These are phyloP conservation scores for Lingula anatina DNA, from an alignment of 2,888 invertebrate species.

Conservation along the genomic window DNA sequence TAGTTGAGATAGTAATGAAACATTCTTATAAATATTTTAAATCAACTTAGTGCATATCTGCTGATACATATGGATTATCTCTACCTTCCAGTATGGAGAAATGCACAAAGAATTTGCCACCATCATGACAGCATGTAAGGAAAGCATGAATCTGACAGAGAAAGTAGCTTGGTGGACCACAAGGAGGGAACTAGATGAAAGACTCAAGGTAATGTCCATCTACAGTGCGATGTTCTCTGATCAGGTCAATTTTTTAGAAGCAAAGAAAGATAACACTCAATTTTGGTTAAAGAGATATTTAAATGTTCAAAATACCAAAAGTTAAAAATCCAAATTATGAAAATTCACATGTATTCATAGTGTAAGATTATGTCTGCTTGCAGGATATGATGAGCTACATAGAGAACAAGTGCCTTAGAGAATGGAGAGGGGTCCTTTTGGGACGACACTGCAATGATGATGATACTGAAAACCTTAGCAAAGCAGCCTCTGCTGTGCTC, in stretches of 20 bases:
- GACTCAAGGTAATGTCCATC: constrained; percentile 10
- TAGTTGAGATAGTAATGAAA: too few species aligned
- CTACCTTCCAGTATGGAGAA: too few species aligned
- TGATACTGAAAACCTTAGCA: background rate
- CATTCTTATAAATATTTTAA: too few species aligned
- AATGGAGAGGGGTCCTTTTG: background rate
- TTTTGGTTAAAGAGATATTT: too few species aligned
- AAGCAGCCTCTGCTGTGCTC: background rate
- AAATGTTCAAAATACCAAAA: too few species aligned
- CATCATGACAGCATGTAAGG: constrained; percentile 7
- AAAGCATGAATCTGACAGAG: constrained; percentile 10
- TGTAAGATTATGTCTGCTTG: too few species aligned
- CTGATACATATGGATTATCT: too few species aligned
- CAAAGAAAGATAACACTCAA: too few species aligned
- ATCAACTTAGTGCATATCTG: too few species aligned
- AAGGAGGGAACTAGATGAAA: constrained; percentile 9
- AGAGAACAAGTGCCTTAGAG: background rate
- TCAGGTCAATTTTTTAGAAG: background rate
- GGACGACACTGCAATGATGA: background rate
- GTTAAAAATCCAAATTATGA: too few species aligned
- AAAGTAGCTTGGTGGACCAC: constrained; percentile 13
- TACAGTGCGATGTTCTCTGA: background rate
- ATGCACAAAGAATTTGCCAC: constrained; percentile 8
- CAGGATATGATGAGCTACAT: background rate
- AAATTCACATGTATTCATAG: too few species aligned